phyloP scores from a whole-genome alignment of 2,888 invertebrate genomes.

The Leucophora obtusa region DNA sequence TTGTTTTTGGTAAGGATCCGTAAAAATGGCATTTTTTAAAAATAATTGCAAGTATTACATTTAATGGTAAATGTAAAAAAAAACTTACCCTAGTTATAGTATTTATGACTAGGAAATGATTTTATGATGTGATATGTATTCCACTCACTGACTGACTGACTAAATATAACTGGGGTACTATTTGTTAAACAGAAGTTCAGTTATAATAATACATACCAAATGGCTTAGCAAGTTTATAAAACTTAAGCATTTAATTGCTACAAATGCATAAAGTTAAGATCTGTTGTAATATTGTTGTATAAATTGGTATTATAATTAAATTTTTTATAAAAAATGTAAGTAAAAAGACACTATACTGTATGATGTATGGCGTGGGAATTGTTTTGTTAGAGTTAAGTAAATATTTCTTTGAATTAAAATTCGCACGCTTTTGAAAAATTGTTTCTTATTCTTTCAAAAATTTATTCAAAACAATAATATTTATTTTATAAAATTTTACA shows the following conservation, averaged over 20 bases:
- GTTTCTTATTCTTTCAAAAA: neutral
- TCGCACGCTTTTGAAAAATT: conserved; percentile 27
- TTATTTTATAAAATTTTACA: conserved; percentile 21
- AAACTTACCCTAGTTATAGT: too few species aligned
- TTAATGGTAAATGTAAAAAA: too few species aligned
- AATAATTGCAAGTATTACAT: too few species aligned
- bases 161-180: conserved; percentile 3
- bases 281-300: conserved; percentile 59
- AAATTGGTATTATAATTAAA: conserved; percentile 59
- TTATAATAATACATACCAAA: conserved; percentile 50
- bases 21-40: too few species aligned
- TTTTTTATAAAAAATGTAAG: conserved; percentile 15
- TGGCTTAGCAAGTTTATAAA: conserved; percentile 60
- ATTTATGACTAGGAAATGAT: neutral
- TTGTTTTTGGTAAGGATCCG: too few species aligned
- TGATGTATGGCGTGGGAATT: conserved; percentile 41
- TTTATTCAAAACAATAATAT: conserved; percentile 43
- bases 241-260: conserved; percentile 59
- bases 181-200: conserved; percentile 52
- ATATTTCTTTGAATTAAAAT: neutral
- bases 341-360: conserved; percentile 7
- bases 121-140: neutral
- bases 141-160: neutral
- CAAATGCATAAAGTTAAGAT: conserved; percentile 60
- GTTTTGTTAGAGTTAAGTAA: neutral